Percentiles rank a stretch among this genome's conserved stretches.
phyloP scores from a whole-genome alignment of 2,113 vertebrate genomes.

The Centrocercus urophasianus region DNA sequence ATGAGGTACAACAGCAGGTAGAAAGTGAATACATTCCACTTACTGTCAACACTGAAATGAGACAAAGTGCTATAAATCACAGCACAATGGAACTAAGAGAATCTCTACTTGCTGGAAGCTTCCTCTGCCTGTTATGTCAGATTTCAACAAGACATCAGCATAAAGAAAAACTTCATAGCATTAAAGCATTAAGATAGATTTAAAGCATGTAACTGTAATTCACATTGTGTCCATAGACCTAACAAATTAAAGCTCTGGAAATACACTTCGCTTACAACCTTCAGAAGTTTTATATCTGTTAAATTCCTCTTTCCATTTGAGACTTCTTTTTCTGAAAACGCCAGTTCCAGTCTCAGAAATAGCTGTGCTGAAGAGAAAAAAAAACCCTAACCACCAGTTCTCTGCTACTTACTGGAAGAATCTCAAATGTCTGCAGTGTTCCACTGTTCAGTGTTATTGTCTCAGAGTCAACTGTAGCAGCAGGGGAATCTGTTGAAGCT shows the following conservation, averaged over 20 bases:
- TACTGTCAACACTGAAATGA: background rate
- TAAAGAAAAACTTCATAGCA: background rate
- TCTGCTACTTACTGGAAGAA: constrained; percentile 89
- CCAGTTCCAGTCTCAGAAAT: background rate
- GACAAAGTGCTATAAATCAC: background rate
- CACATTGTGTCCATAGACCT: background rate
- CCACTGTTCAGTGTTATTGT: constrained; percentile 93
- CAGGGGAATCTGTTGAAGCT: constrained; percentile 81
- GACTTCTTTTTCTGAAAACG: background rate
- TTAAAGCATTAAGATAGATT: background rate
- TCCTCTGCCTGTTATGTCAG: background rate
- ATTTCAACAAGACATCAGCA: background rate
- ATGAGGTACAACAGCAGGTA: background rate
- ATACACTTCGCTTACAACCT: background rate
- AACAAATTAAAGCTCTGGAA: background rate
- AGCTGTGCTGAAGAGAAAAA: background rate
- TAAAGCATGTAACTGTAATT: background rate
- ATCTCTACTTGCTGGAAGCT: background rate
- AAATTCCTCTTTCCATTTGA: background rate
- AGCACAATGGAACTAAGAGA: background rate
- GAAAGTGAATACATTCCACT: background rate
- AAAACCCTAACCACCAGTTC: background rate
- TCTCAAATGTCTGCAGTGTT: constrained; percentile 95
- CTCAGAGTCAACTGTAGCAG: constrained; percentile 86
- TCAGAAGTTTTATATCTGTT: background rate